Percentiles rank a stretch among this genome's conserved stretches.
Evolutionary conservation across 2,113 vertebrate genomes (phyloP).

Genomic region (Canis aureus): DNA sequence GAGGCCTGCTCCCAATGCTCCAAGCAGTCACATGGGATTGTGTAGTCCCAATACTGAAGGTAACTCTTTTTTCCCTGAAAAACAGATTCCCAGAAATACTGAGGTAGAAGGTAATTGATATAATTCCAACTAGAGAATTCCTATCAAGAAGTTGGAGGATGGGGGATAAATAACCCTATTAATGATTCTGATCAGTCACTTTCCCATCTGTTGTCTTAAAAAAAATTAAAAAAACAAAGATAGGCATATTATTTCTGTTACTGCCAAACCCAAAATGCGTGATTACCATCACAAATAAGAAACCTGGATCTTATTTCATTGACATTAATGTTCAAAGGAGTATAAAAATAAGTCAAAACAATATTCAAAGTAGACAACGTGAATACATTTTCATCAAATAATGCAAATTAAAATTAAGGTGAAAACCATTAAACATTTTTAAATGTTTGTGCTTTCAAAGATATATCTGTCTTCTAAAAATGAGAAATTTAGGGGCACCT

Average conservation of each 20-base stretch:
- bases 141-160: background rate
- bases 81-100: background rate
- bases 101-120: background rate
- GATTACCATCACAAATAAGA: background rate
- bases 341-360: constrained; percentile 10
- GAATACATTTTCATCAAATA: constrained; percentile 15
- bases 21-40: background rate
- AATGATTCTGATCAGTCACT: constrained; percentile 29
- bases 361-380: background rate
- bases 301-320: constrained; percentile 28
- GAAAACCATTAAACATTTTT: background rate
- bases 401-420: constrained; percentile 23
- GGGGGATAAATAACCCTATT: background rate
- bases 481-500: background rate
- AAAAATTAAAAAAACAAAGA: background rate
- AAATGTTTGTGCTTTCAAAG: constrained; percentile 10
- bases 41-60: background rate
- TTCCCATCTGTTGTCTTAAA: constrained; percentile 64
- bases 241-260: constrained; percentile 5
- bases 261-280: background rate
- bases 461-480: background rate
- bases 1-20: background rate
- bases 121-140: background rate
- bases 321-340: constrained; percentile 38
- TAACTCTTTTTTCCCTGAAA: background rate